These are phyloP conservation scores for Drosophila fulvimacula DNA, from an alignment of 2,888 invertebrate genomes.

Conservation along the genomic window DNA sequence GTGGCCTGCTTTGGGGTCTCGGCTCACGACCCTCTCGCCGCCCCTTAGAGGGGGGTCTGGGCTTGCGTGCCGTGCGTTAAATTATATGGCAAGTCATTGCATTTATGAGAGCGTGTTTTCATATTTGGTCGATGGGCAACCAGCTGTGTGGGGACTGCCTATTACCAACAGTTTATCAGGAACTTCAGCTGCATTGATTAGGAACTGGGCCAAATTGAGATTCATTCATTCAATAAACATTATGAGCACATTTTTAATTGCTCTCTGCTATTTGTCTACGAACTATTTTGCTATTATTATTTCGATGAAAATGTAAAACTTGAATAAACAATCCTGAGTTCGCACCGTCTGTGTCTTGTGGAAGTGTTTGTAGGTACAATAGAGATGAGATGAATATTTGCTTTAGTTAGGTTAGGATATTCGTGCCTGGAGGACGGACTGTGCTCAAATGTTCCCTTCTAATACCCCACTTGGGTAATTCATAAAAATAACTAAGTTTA, in stretches of 20 bases:
- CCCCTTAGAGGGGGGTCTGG: constrained; percentile 1
- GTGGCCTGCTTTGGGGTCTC: constrained; percentile 20
- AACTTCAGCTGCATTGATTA: constrained; percentile 25
- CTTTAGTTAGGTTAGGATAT: not conserved
- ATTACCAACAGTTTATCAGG: constrained; percentile 56
- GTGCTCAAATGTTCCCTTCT: not conserved
- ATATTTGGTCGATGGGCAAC: constrained; percentile 1
- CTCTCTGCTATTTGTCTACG: not conserved
- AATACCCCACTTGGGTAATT: not conserved
- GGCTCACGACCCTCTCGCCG: not conserved
- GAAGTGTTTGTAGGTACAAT: no score
- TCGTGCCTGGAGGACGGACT: not conserved
- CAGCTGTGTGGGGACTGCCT: constrained; percentile 30
- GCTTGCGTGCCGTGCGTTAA: constrained; percentile 48
- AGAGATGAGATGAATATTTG: not conserved
- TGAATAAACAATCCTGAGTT: not conserved
- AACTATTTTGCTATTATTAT: no score
- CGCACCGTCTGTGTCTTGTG: no score
- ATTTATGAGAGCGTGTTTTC: constrained; percentile 51
- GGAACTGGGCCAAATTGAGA: not conserved
- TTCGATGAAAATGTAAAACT: not conserved
- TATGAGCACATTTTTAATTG: not conserved
- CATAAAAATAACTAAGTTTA: not conserved
- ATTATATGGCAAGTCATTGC: constrained; percentile 63
- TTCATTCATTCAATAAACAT: constrained; percentile 7